phyloP scores from a whole-genome alignment of 2,888 invertebrate species.

The Rhaphigaster nebulosa region DNA sequence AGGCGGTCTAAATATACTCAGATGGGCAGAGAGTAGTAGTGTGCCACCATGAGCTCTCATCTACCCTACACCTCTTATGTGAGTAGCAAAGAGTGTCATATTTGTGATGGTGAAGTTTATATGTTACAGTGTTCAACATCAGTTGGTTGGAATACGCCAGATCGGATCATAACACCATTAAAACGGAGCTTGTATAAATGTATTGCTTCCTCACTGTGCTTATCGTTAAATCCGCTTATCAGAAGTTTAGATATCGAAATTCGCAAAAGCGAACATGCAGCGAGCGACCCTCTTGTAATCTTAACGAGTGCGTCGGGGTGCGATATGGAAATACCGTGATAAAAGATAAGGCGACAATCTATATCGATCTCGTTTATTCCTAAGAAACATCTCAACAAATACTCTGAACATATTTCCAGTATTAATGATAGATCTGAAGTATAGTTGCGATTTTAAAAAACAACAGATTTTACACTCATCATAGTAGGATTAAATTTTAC shows the following conservation, averaged over 20 bases:
- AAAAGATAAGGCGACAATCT: background rate
- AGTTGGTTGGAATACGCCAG: background rate
- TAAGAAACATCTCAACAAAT: background rate
- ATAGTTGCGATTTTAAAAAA: background rate
- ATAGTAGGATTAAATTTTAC: no score
- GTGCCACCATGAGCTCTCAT: constrained; percentile 59
- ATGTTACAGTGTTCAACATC: background rate
- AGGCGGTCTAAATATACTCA: constrained; percentile 49
- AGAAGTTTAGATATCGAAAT: background rate
- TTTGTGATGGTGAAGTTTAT: background rate
- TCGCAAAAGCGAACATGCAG: background rate
- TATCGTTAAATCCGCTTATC: background rate
- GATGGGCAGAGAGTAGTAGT: constrained; percentile 52
- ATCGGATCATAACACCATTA: background rate
- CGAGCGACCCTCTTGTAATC: background rate
- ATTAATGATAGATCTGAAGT: background rate
- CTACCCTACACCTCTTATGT: constrained; percentile 57
- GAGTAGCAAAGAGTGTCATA: constrained; percentile 33
- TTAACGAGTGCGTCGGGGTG: background rate
- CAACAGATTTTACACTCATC: no score
- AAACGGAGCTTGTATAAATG: background rate
- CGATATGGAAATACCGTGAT: background rate
- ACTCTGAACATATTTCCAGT: background rate
- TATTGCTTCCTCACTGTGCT: no score
- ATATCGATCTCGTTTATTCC: background rate